These are phyloP conservation scores for Muscicapa comitata DNA, from an alignment of 2,797 vertebrate species.

Conservation along the genomic window DNA sequence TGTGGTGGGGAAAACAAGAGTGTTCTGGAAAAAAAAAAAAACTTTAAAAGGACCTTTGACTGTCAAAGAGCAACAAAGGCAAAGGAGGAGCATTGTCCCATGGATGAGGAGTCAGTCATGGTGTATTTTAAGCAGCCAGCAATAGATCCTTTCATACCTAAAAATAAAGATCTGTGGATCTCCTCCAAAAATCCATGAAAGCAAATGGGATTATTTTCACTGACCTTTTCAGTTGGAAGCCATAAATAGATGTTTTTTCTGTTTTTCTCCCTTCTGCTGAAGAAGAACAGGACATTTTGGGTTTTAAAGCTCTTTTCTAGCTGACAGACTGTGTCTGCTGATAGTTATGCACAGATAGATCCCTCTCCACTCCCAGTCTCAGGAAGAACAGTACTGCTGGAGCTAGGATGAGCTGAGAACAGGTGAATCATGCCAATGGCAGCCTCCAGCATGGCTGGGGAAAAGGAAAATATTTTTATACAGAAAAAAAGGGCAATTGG, in stretches of 20 bases:
- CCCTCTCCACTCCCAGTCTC: neutral
- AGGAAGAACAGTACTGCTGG: neutral
- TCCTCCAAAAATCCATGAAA: conserved; percentile 5
- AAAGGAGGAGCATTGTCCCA: neutral
- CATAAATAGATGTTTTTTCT: neutral
- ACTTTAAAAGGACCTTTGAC: neutral
- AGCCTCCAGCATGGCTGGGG: neutral
- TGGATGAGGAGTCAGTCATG: neutral
- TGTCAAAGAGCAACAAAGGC: neutral
- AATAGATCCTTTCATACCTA: conserved; percentile 39
- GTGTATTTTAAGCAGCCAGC: neutral
- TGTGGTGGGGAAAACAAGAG: neutral
- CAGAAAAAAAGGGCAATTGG: neutral
- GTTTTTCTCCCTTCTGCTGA: neutral
- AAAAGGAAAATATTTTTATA: neutral
- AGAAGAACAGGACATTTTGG: neutral
- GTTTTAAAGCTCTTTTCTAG: neutral
- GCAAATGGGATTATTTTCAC: conserved; percentile 5
- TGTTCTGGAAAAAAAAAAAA: neutral
- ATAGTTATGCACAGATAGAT: neutral
- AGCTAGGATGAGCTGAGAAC: neutral
- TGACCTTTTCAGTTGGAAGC: conserved; percentile 8
- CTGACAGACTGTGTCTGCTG: neutral
- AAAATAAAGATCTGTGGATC: conserved; percentile 43
- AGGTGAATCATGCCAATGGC: neutral